phyloP scores from a whole-genome alignment of 2,797 vertebrate genomes.

The Scomberomorus guttatus region DNA sequence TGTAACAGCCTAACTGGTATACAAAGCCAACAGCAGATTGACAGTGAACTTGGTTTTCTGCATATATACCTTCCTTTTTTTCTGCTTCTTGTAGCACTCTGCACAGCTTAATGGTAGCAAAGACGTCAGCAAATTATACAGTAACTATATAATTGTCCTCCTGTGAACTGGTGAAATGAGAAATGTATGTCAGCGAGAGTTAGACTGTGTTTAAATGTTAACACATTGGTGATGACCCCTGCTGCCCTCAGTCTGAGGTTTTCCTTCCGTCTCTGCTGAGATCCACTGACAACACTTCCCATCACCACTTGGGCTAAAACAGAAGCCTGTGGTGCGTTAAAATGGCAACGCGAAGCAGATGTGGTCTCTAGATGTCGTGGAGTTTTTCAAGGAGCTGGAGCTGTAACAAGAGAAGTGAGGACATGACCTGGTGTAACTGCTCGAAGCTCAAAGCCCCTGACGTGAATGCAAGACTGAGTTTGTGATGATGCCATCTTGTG shows the following conservation, averaged over 20 bases:
- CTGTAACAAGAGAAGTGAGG: slow-evolving; percentile 56
- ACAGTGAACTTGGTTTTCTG: slow-evolving; percentile 11
- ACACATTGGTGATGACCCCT: slow-evolving; percentile 56
- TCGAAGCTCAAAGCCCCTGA: slow-evolving; percentile 25
- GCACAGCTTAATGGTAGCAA: not conserved
- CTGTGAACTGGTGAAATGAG: slow-evolving; percentile 42
- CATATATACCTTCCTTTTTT: slow-evolving; percentile 1
- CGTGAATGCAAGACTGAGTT: slow-evolving; percentile 3
- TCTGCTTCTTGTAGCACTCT: not conserved
- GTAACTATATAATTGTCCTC: slow-evolving; percentile 11
- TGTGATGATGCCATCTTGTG: not conserved
- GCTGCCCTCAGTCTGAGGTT: slow-evolving; percentile 51
- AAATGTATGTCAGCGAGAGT: slow-evolving; percentile 22
- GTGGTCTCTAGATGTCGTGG: slow-evolving; percentile 56
- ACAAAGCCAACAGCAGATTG: slow-evolving; percentile 10
- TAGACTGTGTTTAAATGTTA: slow-evolving; percentile 49
- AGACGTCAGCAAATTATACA: slow-evolving; percentile 11
- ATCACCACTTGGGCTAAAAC: slow-evolving; percentile 72
- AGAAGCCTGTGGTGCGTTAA: slow-evolving; percentile 72
- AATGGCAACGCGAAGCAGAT: slow-evolving; percentile 80
- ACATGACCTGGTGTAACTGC: slow-evolving; percentile 45
- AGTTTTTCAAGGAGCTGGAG: slow-evolving; percentile 17
- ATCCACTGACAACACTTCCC: slow-evolving; percentile 62
- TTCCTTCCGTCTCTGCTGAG: slow-evolving; percentile 51
- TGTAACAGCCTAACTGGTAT: slow-evolving; percentile 29